Evolutionary conservation across 2,888 invertebrate genomes (phyloP), one percentile per base, ranked within the genome.

Genomic region (Eilema caniola): DNA sequence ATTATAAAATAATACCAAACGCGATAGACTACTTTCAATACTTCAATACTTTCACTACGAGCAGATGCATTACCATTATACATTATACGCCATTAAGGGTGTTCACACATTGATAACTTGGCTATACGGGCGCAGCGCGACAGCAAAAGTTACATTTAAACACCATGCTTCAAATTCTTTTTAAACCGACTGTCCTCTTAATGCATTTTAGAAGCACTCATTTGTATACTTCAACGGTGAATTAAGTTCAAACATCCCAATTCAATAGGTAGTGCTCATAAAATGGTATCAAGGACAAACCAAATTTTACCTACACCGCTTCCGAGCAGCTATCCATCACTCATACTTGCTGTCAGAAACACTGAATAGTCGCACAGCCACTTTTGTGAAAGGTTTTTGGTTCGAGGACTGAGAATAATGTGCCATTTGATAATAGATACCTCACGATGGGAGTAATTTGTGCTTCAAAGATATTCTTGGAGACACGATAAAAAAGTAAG

Each of bases 381-480:
- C 79, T 74, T 78, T 81, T 79, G 79, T 79, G 66, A 75, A 75
- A 72, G 73, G 73, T 75, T 77, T 77, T 77, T 81, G 77, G 81
- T 75, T 77, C 75, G 71, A 71, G 67, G 73, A 71, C 65, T 72
- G 67, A 67, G 81, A 70, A 79, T 81, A 81, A 81, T 81, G 75
- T 74, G 68, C 64, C 37, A 16, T 7, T 68, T 74, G 72, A 74
- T 79, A 81, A 80, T 80, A 69, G 76, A 70, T 59, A 67, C 57
- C 70, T 80, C 70, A 69, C 72, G 71, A 72, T 62, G 70, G 23
- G 65, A 37, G 56, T 71, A 71, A 71, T 71, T 71, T 71, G 70
- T 67, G 59, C 60, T 59, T 24, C 31, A 53, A 60, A 71, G 59
- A 59, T 25, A 37, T 66, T 41, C 31, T 64, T 65, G 14, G 33